Base-by-base conservation (phyloP, 2,797 vertebrate genomes). In the Halcyon leucocephala region DNA sequence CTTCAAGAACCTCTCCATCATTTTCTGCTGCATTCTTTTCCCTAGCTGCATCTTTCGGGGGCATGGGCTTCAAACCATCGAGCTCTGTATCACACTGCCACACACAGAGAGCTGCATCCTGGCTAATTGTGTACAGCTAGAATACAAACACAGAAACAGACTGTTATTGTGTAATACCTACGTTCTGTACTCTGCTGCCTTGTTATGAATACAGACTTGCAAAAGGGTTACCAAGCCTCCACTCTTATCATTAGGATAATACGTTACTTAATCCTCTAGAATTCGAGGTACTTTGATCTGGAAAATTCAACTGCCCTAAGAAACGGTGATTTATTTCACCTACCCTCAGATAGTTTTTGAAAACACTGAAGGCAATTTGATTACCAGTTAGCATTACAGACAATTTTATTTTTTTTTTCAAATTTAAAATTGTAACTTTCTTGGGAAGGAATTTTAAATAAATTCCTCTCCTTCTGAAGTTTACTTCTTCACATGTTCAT, bases 71-170 rank as follows among this genome's bases (percentile, higher is more conserved):
- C 69, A 99, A 98, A 12, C 97, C 98, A 15, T 98, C 97, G 0
- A 98, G 98, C 73, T 98, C 98, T 0, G 99, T 99, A 98, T 99
- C 98, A 58, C 99, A 99, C 95, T 99, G 98, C 99, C 99, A 99
- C 62, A 99, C 95, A 15, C 99, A 99, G 64, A 99, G 98, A 2
- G 98, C 96, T 44, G 98, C 99, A 0, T 99, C 99, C 96, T 98
- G 99, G 96, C 99, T 99, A 65, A 99, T 93, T 0, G 99, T 99
- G 98, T 99, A 99, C 52, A 99, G 93, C 99, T 99, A 73, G 10
- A 73, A 81, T 0, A 79, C 8, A 91, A 86, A 72, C n/a, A 86
- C 57, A 94, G 6, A 28, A 25, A 80, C 4, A 4, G 1, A 41
- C 0, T 3, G 54, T 31, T 49, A 35, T 0, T 3, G 3, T 4